Base-by-base conservation (phyloP, 2,888 invertebrate species). In the Cerastoderma edule region DNA sequence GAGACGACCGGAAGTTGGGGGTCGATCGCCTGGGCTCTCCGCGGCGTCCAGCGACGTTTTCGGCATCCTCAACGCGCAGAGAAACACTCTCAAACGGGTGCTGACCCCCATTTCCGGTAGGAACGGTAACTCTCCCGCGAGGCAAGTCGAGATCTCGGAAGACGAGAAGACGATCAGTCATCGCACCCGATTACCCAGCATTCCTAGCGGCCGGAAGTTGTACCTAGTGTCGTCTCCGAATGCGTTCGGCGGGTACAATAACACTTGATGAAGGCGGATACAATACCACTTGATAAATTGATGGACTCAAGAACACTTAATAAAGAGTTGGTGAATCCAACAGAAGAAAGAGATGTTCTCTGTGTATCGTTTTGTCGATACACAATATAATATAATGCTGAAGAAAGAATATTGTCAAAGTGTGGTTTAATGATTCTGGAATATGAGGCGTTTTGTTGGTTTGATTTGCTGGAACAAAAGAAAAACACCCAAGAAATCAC, bases 121-220 rank as follows among this genome's bases (percentile, higher is more conserved):
- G n/a, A 76, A 80, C 53, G 69, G 60, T n/a, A 67, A 63, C 24
- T 71, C 71, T 28, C 71, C 71, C 2, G 64, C 64, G 0, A 35
- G 63, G n/a, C 63, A 71, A 16, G 60, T 75, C 27, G 67, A 75
- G n/a, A 67, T 66, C 6, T 39, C 71, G 6, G 80, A 83, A n/a
- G 80, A 78, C n/a, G 53, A 69, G 13, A 35, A 39, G 8, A 64
- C 79, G 22, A 69, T 82, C 32, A 74, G 77, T 27, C 57, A 73
- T 44, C 67, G 77, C 27, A 82, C 83, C 32, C 77, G 85, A 64
- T 70, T 88, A 66, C 88, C 88, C 66, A 87, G 87, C 73, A 88
- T 88, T 48, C 86, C 87, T 8, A 87, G 85, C 73, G 88, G 87
- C 13, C 84, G 85, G 68, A 84, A 85, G 63, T 70, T 85, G 1